Evolutionary conservation across 2,888 invertebrate species (phyloP), one percentile per base, ranked within the genome.

Genomic region (Mongoloraphidia duomilia): DNA sequence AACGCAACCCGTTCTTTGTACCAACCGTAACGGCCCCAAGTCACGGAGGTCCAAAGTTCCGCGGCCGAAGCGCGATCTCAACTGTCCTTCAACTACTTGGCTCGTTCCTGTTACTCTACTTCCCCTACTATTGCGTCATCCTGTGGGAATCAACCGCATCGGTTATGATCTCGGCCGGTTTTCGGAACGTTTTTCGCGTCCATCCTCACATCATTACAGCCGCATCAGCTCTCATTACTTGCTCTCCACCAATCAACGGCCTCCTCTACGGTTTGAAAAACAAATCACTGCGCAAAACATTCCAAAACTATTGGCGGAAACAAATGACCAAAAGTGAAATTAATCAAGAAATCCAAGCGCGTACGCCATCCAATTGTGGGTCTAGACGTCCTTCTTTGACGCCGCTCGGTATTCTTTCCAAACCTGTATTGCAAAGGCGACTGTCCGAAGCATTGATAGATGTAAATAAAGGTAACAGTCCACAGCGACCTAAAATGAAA

Each of bases 241-340:
- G 80, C 50, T 81, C 84, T 8, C 80, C 84, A 3, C 77, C 80
- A 1, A 73, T 85, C 37, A 86, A 87, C 61, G 81, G 82, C n/a
- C 76, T 86, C 46, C 68, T 87, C 40, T 87, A 87, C 61, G 87
- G 87, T 39, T 72, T 87, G 46, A 79, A 83, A 61, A 85, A 82
- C 63, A 79, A 81, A 63, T 74, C 79, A 0, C 66, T 87, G 37
- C 72, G 79, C 50, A 80, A 82, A 60, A 80, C 84, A 46, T 78
- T 87, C 57, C 75, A 82, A 56, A 84, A 86, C 62, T 85, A 85
- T 63, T 79, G 82, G 74, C 72, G 86, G 44, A 85, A 86, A 66
- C 77, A 84, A 62, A 74, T 83, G 67, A 83, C 83, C 3, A 84
- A 84, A 64, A 82, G 80, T 60, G 85, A 86, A 63, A 77, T 86